phyloP scores from a whole-genome alignment of 2,888 invertebrate species.

The Halictus ligatus region DNA sequence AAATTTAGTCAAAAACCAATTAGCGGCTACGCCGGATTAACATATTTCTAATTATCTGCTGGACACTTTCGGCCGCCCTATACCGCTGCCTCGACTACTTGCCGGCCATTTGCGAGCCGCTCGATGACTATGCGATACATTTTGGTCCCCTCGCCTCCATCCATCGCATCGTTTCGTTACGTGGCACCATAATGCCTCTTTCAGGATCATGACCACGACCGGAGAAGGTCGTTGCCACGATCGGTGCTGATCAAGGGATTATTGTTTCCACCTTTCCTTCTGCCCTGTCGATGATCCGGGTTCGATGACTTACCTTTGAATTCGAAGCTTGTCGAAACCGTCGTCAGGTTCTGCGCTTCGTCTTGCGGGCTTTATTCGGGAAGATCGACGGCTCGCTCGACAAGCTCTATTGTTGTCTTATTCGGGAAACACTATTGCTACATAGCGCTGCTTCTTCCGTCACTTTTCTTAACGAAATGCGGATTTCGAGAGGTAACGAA shows the following conservation, averaged over 20 bases:
- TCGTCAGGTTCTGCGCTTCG: neutral
- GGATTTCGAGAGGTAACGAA: neutral
- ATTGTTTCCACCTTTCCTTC: slow-evolving; percentile 1
- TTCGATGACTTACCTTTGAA: neutral
- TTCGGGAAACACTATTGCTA: neutral
- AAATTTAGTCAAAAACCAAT: slow-evolving; percentile 82
- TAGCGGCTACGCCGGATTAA: slow-evolving; percentile 80
- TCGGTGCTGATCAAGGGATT: slow-evolving; percentile 1
- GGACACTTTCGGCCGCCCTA: slow-evolving; percentile 70
- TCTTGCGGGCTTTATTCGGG: neutral
- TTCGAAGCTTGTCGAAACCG: neutral
- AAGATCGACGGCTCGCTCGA: neutral
- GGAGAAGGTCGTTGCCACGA: slow-evolving; percentile 25
- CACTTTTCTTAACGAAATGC: neutral
- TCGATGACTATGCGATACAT: slow-evolving; percentile 72
- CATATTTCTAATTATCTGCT: slow-evolving; percentile 82
- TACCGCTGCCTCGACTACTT: slow-evolving; percentile 64
- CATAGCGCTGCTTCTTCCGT: neutral
- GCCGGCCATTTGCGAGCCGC: slow-evolving; percentile 42
- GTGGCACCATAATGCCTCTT: slow-evolving; percentile 37
- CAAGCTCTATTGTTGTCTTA: neutral
- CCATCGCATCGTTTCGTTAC: neutral
- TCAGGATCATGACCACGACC: slow-evolving; percentile 9
- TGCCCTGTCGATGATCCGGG: slow-evolving; percentile 13
- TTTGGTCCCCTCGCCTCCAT: slow-evolving; percentile 29